A percentile compares a stretch with the other conserved stretches of the same genome.
These are phyloP conservation scores for Delichon dasypus DNA, from an alignment of 2,797 vertebrate species.

Conservation along the genomic window DNA sequence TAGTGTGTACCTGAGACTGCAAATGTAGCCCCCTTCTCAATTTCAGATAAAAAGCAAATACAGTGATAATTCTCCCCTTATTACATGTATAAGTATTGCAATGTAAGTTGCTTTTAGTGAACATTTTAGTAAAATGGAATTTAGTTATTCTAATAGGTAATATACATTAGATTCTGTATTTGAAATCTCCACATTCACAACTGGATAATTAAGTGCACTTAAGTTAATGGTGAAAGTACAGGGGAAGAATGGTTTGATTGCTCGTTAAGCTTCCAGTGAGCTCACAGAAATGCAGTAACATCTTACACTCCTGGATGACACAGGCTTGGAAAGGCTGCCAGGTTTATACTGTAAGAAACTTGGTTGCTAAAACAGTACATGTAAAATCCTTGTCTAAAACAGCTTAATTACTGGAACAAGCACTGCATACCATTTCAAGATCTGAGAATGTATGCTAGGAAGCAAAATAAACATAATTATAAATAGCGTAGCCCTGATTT, in stretches of 20 bases:
- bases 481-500: neutral
- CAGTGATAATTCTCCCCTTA: neutral
- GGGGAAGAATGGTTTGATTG: neutral
- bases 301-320: neutral
- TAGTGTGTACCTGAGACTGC: neutral
- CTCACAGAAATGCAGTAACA: neutral
- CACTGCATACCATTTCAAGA: neutral
- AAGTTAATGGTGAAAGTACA: neutral
- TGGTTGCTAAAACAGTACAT: neutral
- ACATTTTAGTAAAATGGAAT: neutral
- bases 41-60: neutral
- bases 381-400: neutral
- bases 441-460: neutral
- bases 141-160: neutral
- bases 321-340: neutral
- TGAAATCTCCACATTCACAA: neutral
- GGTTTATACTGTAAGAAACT: neutral
- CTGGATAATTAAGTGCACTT: neutral
- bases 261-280: neutral
- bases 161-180: neutral
- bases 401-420: neutral
- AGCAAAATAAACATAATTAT: constrained; percentile 12
- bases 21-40: neutral
- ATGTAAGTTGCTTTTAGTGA: neutral
- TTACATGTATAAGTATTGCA: neutral